A percentile compares a stretch with the other conserved stretches of the same genome.
These are phyloP conservation scores for Limulus polyphemus DNA, from an alignment of 2,888 invertebrate species.

Conservation along the genomic window DNA sequence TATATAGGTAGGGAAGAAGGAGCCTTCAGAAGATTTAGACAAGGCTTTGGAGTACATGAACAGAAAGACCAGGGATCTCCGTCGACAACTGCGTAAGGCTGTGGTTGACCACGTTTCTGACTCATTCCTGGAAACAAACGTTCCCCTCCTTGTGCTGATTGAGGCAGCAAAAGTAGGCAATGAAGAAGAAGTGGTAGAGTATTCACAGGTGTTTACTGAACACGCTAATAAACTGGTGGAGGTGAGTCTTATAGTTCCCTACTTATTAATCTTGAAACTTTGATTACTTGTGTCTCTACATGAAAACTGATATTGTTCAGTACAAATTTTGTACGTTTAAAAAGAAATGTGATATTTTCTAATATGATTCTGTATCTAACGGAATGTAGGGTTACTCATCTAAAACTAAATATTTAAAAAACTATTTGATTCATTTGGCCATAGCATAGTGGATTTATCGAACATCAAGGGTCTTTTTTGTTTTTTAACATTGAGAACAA, in stretches of 20 bases:
- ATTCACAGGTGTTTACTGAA: constrained; percentile 79
- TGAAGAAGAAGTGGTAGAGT: constrained; percentile 63
- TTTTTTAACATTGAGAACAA: too few relatives aligned
- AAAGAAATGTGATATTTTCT: too few relatives aligned
- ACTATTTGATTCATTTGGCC: too few relatives aligned
- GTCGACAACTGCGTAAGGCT: constrained; percentile 88
- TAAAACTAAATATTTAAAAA: too few relatives aligned
- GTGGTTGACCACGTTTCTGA: constrained; percentile 67
- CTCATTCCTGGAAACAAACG: constrained; percentile 90
- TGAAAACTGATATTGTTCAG: too few relatives aligned
- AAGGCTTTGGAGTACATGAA: constrained; percentile 95
- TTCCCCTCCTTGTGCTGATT: constrained; percentile 82
- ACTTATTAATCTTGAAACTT: too few relatives aligned
- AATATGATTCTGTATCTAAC: too few relatives aligned
- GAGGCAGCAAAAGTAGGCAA: constrained; percentile 73
- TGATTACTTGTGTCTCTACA: too few relatives aligned
- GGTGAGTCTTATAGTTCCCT: constrained; percentile 40
- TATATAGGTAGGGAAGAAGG: constrained; percentile 63
- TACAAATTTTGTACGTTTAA: too few relatives aligned
- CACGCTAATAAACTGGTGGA: constrained; percentile 96
- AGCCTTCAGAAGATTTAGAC: constrained; percentile 77
- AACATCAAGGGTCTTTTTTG: too few relatives aligned
- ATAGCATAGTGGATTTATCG: too few relatives aligned
- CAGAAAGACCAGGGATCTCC: constrained; percentile 81
- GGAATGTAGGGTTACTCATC: too few relatives aligned